phyloP scores from a whole-genome alignment of 2,113 vertebrate genomes.

The Desmodus rotundus region DNA sequence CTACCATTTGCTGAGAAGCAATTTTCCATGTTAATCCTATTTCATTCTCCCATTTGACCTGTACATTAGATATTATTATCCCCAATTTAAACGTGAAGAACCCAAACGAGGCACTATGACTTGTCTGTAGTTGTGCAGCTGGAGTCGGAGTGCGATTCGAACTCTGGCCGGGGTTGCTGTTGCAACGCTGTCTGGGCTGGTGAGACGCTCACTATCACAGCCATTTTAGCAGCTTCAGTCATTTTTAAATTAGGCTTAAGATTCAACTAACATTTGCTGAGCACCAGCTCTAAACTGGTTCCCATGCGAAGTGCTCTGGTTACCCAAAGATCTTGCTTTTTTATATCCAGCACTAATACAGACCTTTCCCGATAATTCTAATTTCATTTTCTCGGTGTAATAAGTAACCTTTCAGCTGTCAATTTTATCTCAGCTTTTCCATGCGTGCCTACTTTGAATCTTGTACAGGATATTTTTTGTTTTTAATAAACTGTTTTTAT shows the following conservation, averaged over 20 bases:
- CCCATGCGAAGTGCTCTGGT: background rate
- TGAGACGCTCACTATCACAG: background rate
- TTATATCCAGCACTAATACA: background rate
- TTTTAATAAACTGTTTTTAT: background rate
- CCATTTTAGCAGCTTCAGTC: background rate
- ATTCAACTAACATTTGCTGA: background rate
- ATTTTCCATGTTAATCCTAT: background rate
- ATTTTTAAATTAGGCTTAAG: background rate
- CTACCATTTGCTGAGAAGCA: background rate
- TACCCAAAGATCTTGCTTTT: background rate
- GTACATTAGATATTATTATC: background rate
- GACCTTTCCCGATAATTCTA: background rate
- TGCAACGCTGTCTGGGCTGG: background rate
- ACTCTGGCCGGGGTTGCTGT: background rate
- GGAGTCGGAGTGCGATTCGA: background rate
- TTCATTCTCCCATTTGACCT: background rate
- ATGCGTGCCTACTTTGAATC: background rate
- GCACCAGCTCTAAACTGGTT: background rate
- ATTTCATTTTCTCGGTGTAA: background rate
- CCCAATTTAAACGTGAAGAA: background rate
- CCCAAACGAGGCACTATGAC: background rate
- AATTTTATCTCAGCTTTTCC: background rate
- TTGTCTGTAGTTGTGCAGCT: background rate
- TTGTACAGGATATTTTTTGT: background rate
- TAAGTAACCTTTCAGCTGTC: background rate